Conservation (phyloP, 2,797 vertebrate species). For the Xenopus petersii region DNA sequence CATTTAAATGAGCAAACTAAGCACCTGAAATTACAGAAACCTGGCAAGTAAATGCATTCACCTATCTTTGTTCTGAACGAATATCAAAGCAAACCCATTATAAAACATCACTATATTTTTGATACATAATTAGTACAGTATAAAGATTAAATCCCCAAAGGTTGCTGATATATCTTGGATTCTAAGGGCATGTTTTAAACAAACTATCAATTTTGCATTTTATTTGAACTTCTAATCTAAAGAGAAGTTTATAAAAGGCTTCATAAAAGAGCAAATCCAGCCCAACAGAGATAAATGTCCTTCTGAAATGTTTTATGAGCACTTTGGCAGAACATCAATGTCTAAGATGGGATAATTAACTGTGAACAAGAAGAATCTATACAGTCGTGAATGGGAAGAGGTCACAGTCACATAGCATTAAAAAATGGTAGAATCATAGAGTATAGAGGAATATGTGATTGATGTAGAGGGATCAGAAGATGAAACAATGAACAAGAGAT, state of each 20-base stretch:
- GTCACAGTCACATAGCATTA: constrained; percentile 36
- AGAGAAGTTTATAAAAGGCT: constrained; percentile 41
- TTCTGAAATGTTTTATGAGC: constrained; percentile 41
- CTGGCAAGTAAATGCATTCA: too few relatives aligned
- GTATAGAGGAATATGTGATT: constrained; percentile 43
- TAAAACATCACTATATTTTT: neutral
- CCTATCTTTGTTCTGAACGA: neutral
- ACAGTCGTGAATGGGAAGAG: constrained; percentile 27
- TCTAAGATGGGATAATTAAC: constrained; percentile 34
- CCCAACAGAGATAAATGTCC: constrained; percentile 32
- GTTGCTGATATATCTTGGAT: constrained; percentile 24
- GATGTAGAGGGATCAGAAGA: constrained; percentile 36
- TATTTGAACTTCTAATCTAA: constrained; percentile 37
- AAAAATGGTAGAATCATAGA: constrained; percentile 34
- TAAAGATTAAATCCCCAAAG: constrained; percentile 34
- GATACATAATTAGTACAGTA: constrained; percentile 23
- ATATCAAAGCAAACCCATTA: neutral
- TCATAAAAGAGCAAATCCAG: constrained; percentile 30
- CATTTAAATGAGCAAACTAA: too few relatives aligned
- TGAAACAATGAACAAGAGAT: constrained; percentile 54
- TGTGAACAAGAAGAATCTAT: constrained; percentile 29
- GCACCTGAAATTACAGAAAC: too few relatives aligned
- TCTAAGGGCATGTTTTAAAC: constrained; percentile 21
- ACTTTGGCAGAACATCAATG: constrained; percentile 49
- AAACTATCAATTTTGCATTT: constrained; percentile 37